Percentiles rank a stretch among this genome's conserved stretches.
These are phyloP conservation scores for Euplexia lucipara DNA, from an alignment of 2,888 invertebrate species.

Conservation along the genomic window DNA sequence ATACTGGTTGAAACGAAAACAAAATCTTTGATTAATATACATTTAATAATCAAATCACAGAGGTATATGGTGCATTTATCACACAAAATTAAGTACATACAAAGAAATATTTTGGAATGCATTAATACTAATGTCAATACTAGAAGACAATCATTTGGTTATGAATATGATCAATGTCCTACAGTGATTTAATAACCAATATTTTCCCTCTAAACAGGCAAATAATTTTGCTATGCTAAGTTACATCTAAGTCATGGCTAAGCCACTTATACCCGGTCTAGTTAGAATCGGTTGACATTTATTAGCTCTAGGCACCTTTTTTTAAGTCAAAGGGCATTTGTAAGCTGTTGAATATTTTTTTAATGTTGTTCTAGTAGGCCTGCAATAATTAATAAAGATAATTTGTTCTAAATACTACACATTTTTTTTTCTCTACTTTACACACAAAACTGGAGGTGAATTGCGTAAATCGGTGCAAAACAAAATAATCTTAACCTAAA, in stretches of 20 bases:
- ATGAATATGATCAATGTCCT: conserved; percentile 16
- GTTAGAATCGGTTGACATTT: conserved; percentile 18
- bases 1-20: conserved; percentile 66
- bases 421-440: neutral
- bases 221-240: conserved; percentile 32
- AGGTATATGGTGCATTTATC: conserved; percentile 52
- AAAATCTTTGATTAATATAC: conserved; percentile 12
- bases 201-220: conserved; percentile 18
- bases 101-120: conserved; percentile 61
- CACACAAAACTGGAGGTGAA: conserved; percentile 7
- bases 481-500: conserved; percentile 29
- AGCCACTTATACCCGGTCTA: conserved; percentile 61
- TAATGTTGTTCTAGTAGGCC: neutral
- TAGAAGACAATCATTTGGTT: conserved; percentile 30
- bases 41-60: conserved; percentile 63
- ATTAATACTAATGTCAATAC: conserved; percentile 57
- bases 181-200: conserved; percentile 33
- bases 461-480: conserved; percentile 14
- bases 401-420: conserved; percentile 6
- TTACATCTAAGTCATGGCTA: conserved; percentile 74
- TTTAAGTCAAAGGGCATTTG: conserved; percentile 12
- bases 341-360: conserved; percentile 4
- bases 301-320: conserved; percentile 27
- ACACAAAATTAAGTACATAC: conserved; percentile 32
- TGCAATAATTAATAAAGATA: neutral